Percentiles rank a stretch among this genome's conserved stretches.
These are phyloP conservation scores for Brachyopa scutellaris DNA, from an alignment of 2,888 invertebrate genomes.

Conservation along the genomic window DNA sequence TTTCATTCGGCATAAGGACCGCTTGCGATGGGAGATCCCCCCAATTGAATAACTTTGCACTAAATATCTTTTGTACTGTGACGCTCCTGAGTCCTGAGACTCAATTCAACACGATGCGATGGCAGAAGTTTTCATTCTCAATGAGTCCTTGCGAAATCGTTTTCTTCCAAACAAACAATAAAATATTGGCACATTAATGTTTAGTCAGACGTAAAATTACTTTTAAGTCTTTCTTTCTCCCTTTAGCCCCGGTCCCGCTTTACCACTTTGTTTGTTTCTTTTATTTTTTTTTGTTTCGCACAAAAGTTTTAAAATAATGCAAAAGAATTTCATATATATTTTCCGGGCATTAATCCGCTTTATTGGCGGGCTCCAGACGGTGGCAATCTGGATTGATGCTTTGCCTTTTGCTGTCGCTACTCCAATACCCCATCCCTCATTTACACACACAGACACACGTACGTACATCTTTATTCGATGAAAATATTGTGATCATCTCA, in stretches of 20 bases:
- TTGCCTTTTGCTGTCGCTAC: conserved; percentile 56
- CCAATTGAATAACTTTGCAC: conserved; percentile 26
- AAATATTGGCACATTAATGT: conserved; percentile 82
- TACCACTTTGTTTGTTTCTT: background rate
- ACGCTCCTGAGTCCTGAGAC: conserved; percentile 31
- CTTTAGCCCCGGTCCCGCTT: background rate
- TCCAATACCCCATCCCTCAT: too few relatives aligned
- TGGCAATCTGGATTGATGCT: conserved; percentile 78
- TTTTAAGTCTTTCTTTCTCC: conserved; percentile 79
- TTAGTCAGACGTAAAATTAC: conserved; percentile 82
- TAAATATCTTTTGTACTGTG: conserved; percentile 29
- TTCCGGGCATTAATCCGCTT: conserved; percentile 76
- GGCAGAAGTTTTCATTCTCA: conserved; percentile 50
- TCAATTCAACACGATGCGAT: conserved; percentile 13
- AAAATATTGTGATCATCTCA: conserved; percentile 69
- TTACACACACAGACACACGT: too few relatives aligned
- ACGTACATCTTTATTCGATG: background rate
- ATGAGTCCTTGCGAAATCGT: conserved; percentile 63
- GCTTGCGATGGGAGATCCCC: background rate
- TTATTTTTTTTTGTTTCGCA: conserved; percentile 25
- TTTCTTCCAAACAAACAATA: conserved; percentile 78
- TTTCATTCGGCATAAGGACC: conserved; percentile 53
- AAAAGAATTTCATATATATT: conserved; percentile 74
- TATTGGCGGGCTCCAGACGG: conserved; percentile 74
- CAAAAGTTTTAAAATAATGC: conserved; percentile 76